Evolutionary conservation across 2,888 invertebrate genomes (phyloP).

Genomic region (Microctonus hyperodae): DNA sequence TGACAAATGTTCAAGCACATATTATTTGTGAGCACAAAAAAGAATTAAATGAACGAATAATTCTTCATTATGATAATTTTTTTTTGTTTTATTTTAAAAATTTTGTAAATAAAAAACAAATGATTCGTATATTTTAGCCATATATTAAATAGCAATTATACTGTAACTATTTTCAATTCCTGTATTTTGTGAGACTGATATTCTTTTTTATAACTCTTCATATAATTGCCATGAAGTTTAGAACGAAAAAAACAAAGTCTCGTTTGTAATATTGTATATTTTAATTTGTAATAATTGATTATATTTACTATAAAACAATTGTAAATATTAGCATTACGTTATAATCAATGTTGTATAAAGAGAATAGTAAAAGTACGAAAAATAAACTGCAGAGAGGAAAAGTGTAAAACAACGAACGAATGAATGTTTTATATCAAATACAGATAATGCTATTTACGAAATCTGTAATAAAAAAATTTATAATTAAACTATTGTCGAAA

Average conservation of each 20-base stretch:
- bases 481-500: neutral
- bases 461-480: conserved; percentile 57
- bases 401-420: conserved; percentile 4
- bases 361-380: conserved; percentile 27
- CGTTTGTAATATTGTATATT: conserved; percentile 24
- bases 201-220: conserved; percentile 43
- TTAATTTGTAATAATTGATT: conserved; percentile 49
- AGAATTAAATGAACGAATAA: neutral
- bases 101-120: neutral
- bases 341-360: conserved; percentile 45
- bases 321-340: conserved; percentile 52
- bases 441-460: conserved; percentile 50
- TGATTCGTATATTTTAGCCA: conserved; percentile 42
- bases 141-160: conserved; percentile 34
- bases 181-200: conserved; percentile 55
- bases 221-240: conserved; percentile 46
- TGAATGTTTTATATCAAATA: conserved; percentile 37
- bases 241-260: conserved; percentile 26
- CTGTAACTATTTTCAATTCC: conserved; percentile 32
- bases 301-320: conserved; percentile 39
- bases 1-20: neutral
- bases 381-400: conserved; percentile 38
- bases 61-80: neutral
- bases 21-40: neutral
- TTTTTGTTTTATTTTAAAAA: neutral